Conservation (phyloP, 2,797 vertebrate species). For the Anabas testudineus region DNA sequence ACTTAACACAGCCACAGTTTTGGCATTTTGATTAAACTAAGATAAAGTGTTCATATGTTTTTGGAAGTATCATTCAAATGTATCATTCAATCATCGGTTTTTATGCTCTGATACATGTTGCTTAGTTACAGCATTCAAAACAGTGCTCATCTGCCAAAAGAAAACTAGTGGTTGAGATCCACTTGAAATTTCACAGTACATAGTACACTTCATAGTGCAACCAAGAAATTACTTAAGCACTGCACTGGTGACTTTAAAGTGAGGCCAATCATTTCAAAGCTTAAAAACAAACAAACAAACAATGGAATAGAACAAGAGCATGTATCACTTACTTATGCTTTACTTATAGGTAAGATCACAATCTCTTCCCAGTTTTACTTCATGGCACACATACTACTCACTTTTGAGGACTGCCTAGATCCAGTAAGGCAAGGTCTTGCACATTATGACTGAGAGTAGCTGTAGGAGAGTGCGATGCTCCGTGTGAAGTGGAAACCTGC, state of each 20-base stretch:
- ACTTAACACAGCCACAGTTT: neutral
- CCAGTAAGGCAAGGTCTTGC: slow-evolving; percentile 86
- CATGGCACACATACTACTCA: slow-evolving; percentile 58
- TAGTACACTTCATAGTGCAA: too few species aligned
- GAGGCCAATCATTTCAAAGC: neutral
- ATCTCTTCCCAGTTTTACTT: neutral
- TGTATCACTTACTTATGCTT: neutral
- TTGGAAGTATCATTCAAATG: neutral
- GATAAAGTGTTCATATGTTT: neutral
- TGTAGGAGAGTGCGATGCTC: slow-evolving; percentile 19
- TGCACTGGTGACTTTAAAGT: neutral
- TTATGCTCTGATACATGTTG: neutral
- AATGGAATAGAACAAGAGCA: neutral
- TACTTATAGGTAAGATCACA: too few species aligned
- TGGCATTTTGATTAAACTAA: neutral
- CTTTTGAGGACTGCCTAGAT: slow-evolving; percentile 87
- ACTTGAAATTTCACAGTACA: slow-evolving; percentile 2
- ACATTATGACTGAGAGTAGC: slow-evolving; percentile 65
- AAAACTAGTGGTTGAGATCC: neutral
- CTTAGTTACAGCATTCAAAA: neutral
- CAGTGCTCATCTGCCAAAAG: neutral
- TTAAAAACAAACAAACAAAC: neutral
- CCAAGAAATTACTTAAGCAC: neutral
- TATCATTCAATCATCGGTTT: too few species aligned
- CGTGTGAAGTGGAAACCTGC: slow-evolving; percentile 18